Base-by-base conservation (phyloP, 1,140 invertebrate genomes). In the Trichoplusia ni region DNA sequence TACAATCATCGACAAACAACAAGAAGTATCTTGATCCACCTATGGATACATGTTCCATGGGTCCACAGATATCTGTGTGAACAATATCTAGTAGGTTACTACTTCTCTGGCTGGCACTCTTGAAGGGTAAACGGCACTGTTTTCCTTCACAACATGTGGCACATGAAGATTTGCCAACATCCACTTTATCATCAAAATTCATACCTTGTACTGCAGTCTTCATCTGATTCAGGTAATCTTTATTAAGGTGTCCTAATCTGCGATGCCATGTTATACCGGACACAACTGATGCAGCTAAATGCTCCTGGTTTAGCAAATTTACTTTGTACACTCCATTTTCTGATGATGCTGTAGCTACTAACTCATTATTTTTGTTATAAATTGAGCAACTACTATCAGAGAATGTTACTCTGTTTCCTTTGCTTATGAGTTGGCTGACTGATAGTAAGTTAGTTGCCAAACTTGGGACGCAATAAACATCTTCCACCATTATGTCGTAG, bases 241-340 rank as follows among this genome's bases (percentile, higher is more conserved):
- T 56, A 18, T 63, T 63, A n/a, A 53, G 7, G 11, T 64, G 51
- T 27, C 49, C 62, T 16, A 64, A 38, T 47, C 51, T 54, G 33
- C 62, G 38, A 64, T 64, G 47, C 61, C 47, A 54, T 49, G 11
- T 38, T 14, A 33, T 8, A 2, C 29, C 29, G 4, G 42, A 23
- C 7, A 61, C 27, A 27, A 16, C 21, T 23, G 19, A 23, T 49
- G 44, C 21, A 38, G 33, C 58, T 9, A 60, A 27, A 38, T 31
- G 18, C 16, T 38, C 33, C 19, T 54, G 16, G 18, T 38, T 51
- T 18, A 1, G 6, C 9, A 13, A 6, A 7, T 37, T 54, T 8
- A 54, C 13, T 54, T 54, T 54, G 40, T 59, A 59, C 4, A 46
- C 56, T 27, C 38, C 38, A 44, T 59, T 59, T 13, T 11, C n/a